Evolutionary conservation across 1,140 invertebrate species (phyloP).

Genomic region (Leptopilina clavipes): DNA sequence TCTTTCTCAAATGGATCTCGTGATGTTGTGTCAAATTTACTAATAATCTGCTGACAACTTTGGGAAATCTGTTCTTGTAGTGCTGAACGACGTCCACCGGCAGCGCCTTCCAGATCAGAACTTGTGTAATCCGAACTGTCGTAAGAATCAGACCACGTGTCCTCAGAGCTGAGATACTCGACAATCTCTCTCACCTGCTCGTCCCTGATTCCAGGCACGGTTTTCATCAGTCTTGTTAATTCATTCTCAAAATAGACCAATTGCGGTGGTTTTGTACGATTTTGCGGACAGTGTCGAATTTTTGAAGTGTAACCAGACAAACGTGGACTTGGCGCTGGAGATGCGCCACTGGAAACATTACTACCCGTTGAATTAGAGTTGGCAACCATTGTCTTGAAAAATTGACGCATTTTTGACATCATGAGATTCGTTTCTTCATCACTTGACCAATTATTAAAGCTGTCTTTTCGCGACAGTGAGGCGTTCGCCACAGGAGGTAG

Average conservation of each 20-base stretch:
- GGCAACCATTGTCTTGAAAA: constrained; percentile 91
- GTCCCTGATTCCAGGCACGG: constrained; percentile 90
- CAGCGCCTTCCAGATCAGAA: constrained; percentile 87
- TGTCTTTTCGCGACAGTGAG: constrained; percentile 86
- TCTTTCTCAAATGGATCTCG: constrained; percentile 79
- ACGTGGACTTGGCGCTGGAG: constrained; percentile 76
- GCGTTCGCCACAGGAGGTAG: constrained; percentile 62
- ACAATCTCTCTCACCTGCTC: constrained; percentile 93
- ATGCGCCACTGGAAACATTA: constrained; percentile 72
- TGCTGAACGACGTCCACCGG: constrained; percentile 80
- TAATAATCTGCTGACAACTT: constrained; percentile 91
- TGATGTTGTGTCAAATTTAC: constrained; percentile 83
- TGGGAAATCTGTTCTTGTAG: constrained; percentile 90
- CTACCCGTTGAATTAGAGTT: constrained; percentile 75
- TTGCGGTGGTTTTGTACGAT: constrained; percentile 85
- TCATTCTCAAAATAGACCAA: constrained; percentile 92
- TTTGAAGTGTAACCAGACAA: constrained; percentile 72
- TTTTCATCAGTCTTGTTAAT: constrained; percentile 92
- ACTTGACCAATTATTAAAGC: constrained; percentile 94
- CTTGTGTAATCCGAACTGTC: constrained; percentile 93
- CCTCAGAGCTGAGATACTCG: constrained; percentile 92
- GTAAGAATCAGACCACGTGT: constrained; percentile 94
- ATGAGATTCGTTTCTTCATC: constrained; percentile 95
- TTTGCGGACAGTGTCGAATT: constrained; percentile 67
- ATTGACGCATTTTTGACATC: constrained; percentile 95